Evolutionary conservation across 2,888 invertebrate species (phyloP), one percentile per base, ranked within the genome.

Genomic region (Folsomia candida): DNA sequence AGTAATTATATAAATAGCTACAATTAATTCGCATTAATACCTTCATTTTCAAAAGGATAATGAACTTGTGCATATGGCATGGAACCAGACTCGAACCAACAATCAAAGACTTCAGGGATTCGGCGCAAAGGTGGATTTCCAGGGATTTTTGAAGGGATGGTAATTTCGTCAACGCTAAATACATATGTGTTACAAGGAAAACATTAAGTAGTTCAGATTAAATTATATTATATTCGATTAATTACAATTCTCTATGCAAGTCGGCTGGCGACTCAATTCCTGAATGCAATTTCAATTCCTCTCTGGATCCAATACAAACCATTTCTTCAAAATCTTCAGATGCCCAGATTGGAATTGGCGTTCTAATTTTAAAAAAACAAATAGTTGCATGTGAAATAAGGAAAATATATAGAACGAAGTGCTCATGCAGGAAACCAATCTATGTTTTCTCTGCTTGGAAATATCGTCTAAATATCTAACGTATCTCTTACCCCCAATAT

Each of bases 401-500:
- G n/a, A n/a, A n/a, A n/a, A n/a, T n/a, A n/a, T n/a, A n/a, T n/a
- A n/a, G n/a, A n/a, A n/a, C n/a, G n/a, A n/a, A n/a, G n/a, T n/a
- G n/a, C n/a, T n/a, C n/a, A n/a, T n/a, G n/a, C n/a, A n/a, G n/a
- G n/a, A n/a, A n/a, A n/a, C n/a, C n/a, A n/a, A n/a, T n/a, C n/a
- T n/a, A n/a, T n/a, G n/a, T n/a, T n/a, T n/a, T n/a, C n/a, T n/a
- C n/a, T n/a, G n/a, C n/a, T n/a, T n/a, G n/a, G n/a, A n/a, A n/a
- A n/a, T n/a, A n/a, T n/a, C n/a, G n/a, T n/a, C n/a, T n/a, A n/a
- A n/a, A n/a, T n/a, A n/a, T n/a, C n/a, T n/a, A n/a, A n/a, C n/a
- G n/a, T n/a, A n/a, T n/a, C n/a, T n/a, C n/a, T n/a, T n/a, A n/a
- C 59, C 99, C 99, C 98, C 98, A 99, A 83, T 97, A 99, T 37